Evolutionary conservation across 2,888 invertebrate genomes (phyloP).

Genomic region (Sussaba pulchella): DNA sequence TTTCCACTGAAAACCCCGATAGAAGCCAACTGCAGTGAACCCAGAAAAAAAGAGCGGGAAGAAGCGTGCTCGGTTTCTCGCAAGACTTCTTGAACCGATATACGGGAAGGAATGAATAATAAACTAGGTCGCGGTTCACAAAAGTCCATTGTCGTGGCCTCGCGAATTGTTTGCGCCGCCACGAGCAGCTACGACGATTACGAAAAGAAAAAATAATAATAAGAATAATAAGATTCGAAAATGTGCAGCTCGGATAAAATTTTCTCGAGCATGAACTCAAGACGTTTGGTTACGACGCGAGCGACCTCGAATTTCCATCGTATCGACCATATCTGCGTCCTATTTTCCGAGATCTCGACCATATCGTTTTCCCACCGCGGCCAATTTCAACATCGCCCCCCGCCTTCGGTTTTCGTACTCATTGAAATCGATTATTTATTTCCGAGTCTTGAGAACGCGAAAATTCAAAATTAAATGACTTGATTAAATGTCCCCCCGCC

Average conservation of each 20-base stretch:
- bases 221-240: no score
- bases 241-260: background rate
- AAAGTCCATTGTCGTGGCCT: conserved; percentile 76
- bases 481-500: no score
- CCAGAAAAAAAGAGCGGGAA: conserved; percentile 8
- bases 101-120: conserved; percentile 48
- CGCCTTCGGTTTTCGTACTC: conserved; percentile 6
- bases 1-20: conserved; percentile 52
- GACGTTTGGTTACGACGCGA: background rate
- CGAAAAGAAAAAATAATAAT: background rate
- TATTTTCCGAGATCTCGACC: background rate
- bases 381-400: background rate
- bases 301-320: background rate
- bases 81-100: conserved; percentile 56
- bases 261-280: background rate
- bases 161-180: conserved; percentile 75
- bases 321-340: conserved; percentile 9
- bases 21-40: conserved; percentile 24
- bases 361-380: conserved; percentile 2
- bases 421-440: conserved; percentile 63
- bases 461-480: conserved; percentile 61
- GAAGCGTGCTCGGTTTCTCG: conserved; percentile 34
- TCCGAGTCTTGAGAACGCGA: conserved; percentile 48
- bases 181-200: background rate
- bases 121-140: conserved; percentile 66